These are phyloP conservation scores for Oncopodura yosiiana DNA, from an alignment of 1,140 invertebrate genomes.

Conservation along the genomic window DNA sequence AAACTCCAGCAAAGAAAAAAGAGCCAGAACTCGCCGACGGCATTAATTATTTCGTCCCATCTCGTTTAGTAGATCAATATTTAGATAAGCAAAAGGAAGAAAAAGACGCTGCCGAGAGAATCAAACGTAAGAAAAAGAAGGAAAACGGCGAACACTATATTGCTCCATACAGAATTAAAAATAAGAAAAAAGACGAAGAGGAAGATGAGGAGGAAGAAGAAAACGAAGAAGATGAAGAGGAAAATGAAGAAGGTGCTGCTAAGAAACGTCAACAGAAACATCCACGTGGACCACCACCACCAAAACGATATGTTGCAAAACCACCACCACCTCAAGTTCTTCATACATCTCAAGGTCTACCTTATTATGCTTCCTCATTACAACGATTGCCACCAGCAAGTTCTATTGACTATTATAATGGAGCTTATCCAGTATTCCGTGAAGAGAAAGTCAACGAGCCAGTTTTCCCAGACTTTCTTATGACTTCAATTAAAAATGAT, in stretches of 20 bases:
- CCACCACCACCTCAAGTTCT: constrained; percentile 16
- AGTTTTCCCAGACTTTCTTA: constrained; percentile 19
- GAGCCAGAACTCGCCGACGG: neutral
- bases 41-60: constrained; percentile 13
- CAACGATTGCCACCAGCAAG: neutral
- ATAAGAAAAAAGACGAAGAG: neutral
- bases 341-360: neutral
- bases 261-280: neutral
- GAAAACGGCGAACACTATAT: neutral
- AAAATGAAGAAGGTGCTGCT: neutral
- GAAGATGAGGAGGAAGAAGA: neutral
- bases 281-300: neutral
- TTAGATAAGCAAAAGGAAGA: constrained; percentile 9
- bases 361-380: neutral
- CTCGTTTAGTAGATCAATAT: constrained; percentile 14
- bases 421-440: constrained; percentile 8
- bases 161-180: neutral
- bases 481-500: neutral
- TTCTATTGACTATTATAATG: constrained; percentile 11
- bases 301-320: neutral
- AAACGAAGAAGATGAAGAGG: no score
- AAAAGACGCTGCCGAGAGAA: neutral
- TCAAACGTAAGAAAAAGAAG: constrained; percentile 1
- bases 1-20: neutral
- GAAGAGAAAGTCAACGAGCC: constrained; percentile 16